Percentiles rank a stretch among this genome's conserved stretches.
These are phyloP conservation scores for Eutolmus rufibarbis DNA, from an alignment of 2,888 invertebrate species.

Conservation along the genomic window DNA sequence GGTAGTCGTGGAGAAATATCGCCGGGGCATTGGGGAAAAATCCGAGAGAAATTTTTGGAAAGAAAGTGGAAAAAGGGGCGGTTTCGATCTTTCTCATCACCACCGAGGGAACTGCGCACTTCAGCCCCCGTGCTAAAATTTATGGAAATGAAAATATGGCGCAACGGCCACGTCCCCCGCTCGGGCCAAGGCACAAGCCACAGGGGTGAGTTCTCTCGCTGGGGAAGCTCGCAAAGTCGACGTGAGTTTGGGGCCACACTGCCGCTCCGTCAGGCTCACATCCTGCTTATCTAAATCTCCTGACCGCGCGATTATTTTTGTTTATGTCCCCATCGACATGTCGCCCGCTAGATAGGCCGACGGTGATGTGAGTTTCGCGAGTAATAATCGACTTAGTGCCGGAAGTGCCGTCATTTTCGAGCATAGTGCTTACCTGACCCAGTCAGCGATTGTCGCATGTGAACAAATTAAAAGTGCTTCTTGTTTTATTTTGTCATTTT, in stretches of 20 bases:
- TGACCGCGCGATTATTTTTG: constrained; percentile 43
- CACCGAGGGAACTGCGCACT: constrained; percentile 14
- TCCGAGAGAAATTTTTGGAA: background rate
- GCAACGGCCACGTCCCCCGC: background rate
- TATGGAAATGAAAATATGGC: constrained; percentile 32
- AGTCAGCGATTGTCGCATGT: background rate
- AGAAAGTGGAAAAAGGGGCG: constrained; percentile 32
- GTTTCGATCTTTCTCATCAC: background rate
- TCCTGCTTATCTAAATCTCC: constrained; percentile 42
- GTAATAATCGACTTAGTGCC: background rate
- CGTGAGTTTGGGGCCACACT: background rate
- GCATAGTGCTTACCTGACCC: background rate
- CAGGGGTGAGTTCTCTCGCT: constrained; percentile 15
- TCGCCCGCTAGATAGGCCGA: background rate
- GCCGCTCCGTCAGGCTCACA: constrained; percentile 34
- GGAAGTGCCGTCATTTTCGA: background rate
- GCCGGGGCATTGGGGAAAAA: constrained; percentile 19
- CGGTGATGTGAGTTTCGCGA: constrained; percentile 32
- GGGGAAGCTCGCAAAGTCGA: background rate
- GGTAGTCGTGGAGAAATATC: background rate
- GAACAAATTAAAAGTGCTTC: constrained; percentile 18
- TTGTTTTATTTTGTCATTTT: background rate
- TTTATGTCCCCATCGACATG: constrained; percentile 44
- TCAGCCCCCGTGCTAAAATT: background rate
- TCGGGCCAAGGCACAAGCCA: background rate